A percentile compares a stretch with the other conserved stretches of the same genome.
These are phyloP conservation scores for Microctenopoma lineatum DNA, from an alignment of 2,797 vertebrate species.

Conservation along the genomic window DNA sequence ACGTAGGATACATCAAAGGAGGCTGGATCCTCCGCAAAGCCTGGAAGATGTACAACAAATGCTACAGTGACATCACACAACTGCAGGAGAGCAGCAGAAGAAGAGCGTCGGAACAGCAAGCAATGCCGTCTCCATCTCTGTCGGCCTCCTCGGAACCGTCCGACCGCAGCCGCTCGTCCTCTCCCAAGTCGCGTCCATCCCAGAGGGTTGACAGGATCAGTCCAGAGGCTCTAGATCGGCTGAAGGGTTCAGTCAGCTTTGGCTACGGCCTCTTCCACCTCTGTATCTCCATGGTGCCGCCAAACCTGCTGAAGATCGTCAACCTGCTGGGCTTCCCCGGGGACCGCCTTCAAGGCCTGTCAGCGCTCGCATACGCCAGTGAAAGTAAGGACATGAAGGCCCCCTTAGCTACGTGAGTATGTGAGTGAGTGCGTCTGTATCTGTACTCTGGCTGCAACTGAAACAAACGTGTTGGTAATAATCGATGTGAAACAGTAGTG, in stretches of 20 bases:
- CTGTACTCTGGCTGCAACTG: constrained; percentile 20
- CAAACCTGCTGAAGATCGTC: constrained; percentile 99
- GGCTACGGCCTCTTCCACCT: constrained; percentile 99
- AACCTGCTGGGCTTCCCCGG: constrained; percentile 99
- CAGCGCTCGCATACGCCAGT: constrained; percentile 95
- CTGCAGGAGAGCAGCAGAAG: constrained; percentile 92
- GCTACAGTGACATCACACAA: constrained; percentile 94
- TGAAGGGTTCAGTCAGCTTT: constrained; percentile 99
- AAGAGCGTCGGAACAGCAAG: constrained; percentile 80
- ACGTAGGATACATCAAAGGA: constrained; percentile 96
- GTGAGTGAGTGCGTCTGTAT: constrained; percentile 74
- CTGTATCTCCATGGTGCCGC: constrained; percentile 99
- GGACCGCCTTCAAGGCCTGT: constrained; percentile 96
- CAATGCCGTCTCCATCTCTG: constrained; percentile 66
- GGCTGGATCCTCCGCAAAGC: constrained; percentile 99
- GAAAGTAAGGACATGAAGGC: constrained; percentile 99
- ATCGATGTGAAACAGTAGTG: constrained; percentile 1
- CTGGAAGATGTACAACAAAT: constrained; percentile 99
- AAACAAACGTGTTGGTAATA: background rate
- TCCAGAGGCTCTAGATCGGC: constrained; percentile 91
- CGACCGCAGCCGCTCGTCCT: constrained; percentile 80
- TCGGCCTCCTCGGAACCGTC: constrained; percentile 83
- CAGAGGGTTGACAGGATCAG: constrained; percentile 77
- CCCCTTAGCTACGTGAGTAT: constrained; percentile 99
- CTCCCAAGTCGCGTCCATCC: constrained; percentile 64